Base-by-base conservation (phyloP, 1,140 invertebrate genomes). In the Triops cancriformis region DNA sequence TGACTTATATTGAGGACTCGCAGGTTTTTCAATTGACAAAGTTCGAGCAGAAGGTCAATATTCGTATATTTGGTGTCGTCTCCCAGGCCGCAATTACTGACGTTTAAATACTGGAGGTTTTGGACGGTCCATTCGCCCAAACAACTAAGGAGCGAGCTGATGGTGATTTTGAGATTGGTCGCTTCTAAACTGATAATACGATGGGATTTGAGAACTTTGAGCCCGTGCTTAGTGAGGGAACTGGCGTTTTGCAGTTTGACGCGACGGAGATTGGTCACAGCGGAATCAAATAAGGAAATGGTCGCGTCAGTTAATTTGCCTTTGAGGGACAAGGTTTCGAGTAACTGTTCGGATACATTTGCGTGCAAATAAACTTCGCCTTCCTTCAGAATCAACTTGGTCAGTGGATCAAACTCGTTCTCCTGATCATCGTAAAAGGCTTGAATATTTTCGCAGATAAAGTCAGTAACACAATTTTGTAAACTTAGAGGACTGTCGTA, bases 51-150 rank as follows among this genome's bases (percentile, higher is more conserved):
- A 82, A 11, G 87, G 83, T 81, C 83, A 83, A 76, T 85, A 83
- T 28, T 75, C 74, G 26, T 74, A 12, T 31, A 73, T 45, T 77
- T 72, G 73, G 43, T 73, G 26, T 74, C 75, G 72, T 43, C 79
- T 84, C 84, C 45, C 81, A 91, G 91, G 75, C 88, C 88, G 82
- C 90, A 90, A 82, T 87, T 87, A 72, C 89, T 87, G 73, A 93
- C 88, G 84, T 90, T 91, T 37, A 92, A 84, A 18, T 86, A 86
- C 73, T 87, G 85, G 75, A 93, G 84, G 85, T 92, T 91, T 73
- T 88, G 85, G 75, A 91, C 81, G 72, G 90, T 91, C 91, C 91
- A 92, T 80, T 92, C 90, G 76, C 89, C 88, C 73, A 93, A 86
- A 84, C 90, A 92, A 77, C 88, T 88, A 82, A 91, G 89, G 14